phyloP scores from a whole-genome alignment of 2,113 vertebrate genomes.

The Miniopterus natalensis region DNA sequence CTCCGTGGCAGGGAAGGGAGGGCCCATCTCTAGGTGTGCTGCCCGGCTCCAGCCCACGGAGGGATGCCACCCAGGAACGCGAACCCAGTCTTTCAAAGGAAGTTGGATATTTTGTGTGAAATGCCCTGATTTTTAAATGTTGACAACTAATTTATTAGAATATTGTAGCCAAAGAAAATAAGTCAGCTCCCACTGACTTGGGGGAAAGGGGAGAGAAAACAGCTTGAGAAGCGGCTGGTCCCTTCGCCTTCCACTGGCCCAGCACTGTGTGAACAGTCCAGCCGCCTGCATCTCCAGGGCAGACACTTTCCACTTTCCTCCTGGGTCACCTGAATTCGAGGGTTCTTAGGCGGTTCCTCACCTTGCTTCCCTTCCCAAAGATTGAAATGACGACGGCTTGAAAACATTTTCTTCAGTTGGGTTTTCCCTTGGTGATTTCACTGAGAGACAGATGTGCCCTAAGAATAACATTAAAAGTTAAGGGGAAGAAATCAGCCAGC shows the following conservation, averaged over 20 bases:
- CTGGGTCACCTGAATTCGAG: background rate
- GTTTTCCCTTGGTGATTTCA: constrained; percentile 77
- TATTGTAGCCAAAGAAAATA: background rate
- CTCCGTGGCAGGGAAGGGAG: background rate
- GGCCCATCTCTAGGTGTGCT: background rate
- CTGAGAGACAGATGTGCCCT: constrained; percentile 72
- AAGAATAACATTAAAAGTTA: constrained; percentile 57
- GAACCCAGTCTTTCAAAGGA: background rate
- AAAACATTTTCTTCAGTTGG: constrained; percentile 45
- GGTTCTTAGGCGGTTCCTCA: background rate
- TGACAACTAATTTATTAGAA: constrained; percentile 7
- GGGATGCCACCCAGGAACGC: fast-evolving
- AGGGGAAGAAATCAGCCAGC: constrained; percentile 24
- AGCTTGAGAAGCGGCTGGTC: background rate
- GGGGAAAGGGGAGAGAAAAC: background rate
- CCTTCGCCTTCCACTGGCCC: background rate
- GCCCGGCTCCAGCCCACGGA: background rate
- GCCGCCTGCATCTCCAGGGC: background rate
- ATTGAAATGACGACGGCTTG: constrained; percentile 23
- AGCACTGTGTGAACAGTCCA: background rate
- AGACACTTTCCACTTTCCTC: background rate
- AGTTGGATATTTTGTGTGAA: background rate
- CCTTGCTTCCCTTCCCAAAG: constrained; percentile 64
- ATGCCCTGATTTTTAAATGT: constrained; percentile 26
- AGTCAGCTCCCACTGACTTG: too few relatives aligned